Evolutionary conservation across 2,888 invertebrate genomes (phyloP), one percentile per base, ranked within the genome.

Genomic region (Morpho helenor): DNA sequence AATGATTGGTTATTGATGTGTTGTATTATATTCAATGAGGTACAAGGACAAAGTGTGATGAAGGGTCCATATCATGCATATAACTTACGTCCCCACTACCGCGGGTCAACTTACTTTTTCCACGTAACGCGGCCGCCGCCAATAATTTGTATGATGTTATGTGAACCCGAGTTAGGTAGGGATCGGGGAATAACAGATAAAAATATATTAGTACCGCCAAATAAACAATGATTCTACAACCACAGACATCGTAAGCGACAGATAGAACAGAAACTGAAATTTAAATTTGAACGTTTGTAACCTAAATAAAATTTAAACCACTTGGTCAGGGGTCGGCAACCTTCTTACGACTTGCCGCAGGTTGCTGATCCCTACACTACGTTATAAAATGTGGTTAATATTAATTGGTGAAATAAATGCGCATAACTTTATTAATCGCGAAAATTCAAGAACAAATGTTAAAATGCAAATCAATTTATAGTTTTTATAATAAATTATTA

Each of bases 191-290:
- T 83, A 82, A 84, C 81, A 87, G 75, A 86, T 73, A 87, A 88
- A 89, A 87, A 84, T 70, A 84, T 83, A 89, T 88, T 88, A 89
- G 84, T 87, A 87, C 81, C 81, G 80, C 77, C 78, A 78, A 79
- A 73, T 42, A 23, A 45, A 54, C 9, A 53, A 41, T 22, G n/a
- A 47, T 47, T 41, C 8, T 9, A 47, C 47, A 46, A 40, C 44
- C 53, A 53, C 40, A 53, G 53, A 47, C 52, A 45, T 51, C 10
- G 43, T 44, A 5, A 31, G 31, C 5, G 31, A 31, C 31, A 31
- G 31, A 31, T 5, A 31, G 0, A 31, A 31, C 2, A 31, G 2
- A 31, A 31, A 31, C 31, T 16, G 16, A 16, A 16, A 16, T 16
- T 16, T 1, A 16, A 16, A 31, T 5, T 31, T 5, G 5, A 31